A percentile compares a stretch with the other conserved stretches of the same genome.
phyloP scores from a whole-genome alignment of 2,797 vertebrate genomes.

The Lepilemur ruficaudatus region DNA sequence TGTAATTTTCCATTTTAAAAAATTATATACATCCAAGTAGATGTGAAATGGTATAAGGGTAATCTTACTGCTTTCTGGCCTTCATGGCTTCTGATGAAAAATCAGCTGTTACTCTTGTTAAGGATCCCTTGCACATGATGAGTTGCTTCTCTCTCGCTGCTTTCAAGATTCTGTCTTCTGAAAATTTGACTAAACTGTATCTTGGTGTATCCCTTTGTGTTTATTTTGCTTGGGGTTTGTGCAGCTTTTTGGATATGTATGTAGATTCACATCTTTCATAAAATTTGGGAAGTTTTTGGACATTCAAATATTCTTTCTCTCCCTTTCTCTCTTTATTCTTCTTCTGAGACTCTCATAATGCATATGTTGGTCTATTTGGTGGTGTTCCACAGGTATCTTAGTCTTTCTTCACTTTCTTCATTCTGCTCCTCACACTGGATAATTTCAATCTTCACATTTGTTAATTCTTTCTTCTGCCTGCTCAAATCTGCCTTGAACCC shows the following conservation, averaged over 20 bases:
- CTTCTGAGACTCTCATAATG: neutral
- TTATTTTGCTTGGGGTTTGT: neutral
- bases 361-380: neutral
- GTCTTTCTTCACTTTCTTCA: neutral
- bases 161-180: neutral
- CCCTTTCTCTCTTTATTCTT: neutral
- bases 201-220: neutral
- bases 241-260: neutral
- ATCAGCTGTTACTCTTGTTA: neutral
- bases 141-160: neutral
- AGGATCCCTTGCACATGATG: neutral
- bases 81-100: neutral
- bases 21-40: neutral
- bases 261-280: neutral
- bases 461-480: neutral
- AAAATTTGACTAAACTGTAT: neutral
- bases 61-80: neutral
- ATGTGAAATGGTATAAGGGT: neutral
- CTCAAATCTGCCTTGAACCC: neutral
- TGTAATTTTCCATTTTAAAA: neutral
- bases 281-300: neutral
- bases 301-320: neutral
- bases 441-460: neutral
- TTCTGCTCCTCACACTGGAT: neutral
- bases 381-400: neutral